Conservation (phyloP, 1,140 invertebrate species). For the Bombus turneri region DNA sequence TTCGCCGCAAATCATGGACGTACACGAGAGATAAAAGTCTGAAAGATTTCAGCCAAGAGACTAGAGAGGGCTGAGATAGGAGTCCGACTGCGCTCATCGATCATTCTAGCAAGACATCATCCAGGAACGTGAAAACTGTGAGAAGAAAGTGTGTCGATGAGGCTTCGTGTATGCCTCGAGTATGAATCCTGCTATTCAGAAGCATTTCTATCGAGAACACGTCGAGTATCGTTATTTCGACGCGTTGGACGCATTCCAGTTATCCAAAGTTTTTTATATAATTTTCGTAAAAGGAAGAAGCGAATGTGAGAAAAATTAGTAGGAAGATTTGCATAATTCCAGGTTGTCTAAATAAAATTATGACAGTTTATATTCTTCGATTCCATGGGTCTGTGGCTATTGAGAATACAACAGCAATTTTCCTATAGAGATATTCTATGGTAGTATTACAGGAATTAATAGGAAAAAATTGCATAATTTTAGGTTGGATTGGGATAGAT, state of each 20-base stretch:
- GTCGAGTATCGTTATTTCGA: neutral
- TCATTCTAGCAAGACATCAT: constrained; percentile 6
- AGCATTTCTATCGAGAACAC: neutral
- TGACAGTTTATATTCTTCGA: neutral
- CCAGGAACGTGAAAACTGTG: neutral
- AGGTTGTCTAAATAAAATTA: neutral
- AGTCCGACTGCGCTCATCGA: neutral
- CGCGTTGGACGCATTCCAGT: neutral
- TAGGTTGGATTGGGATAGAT: neutral
- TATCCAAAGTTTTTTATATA: neutral
- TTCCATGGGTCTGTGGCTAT: no score
- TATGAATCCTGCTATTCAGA: neutral
- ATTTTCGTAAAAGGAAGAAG: neutral
- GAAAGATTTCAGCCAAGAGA: no score
- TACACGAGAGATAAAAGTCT: neutral
- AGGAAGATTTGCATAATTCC: no score
- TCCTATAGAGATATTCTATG: neutral
- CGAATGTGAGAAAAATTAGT: neutral
- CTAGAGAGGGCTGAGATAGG: neutral
- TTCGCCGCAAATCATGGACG: neutral
- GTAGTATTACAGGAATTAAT: neutral
- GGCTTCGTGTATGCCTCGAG: neutral
- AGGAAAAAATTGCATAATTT: neutral
- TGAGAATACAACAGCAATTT: neutral
- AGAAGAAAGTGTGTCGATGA: constrained; percentile 8